These are phyloP conservation scores for Corvus moneduloides DNA, from an alignment of 2,113 vertebrate genomes.

Conservation along the genomic window DNA sequence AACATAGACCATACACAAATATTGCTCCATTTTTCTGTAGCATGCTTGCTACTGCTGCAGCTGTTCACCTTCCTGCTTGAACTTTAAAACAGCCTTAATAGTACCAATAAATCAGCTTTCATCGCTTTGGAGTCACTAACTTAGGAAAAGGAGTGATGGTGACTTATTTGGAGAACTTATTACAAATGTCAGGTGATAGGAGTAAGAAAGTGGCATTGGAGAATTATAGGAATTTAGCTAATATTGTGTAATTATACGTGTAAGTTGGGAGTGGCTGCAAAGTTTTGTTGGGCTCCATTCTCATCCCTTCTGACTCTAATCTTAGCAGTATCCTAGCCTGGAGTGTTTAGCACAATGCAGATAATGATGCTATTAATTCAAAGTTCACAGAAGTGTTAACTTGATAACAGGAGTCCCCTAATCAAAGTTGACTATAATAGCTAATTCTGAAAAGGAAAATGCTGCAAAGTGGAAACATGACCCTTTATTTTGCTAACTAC, in stretches of 20 bases:
- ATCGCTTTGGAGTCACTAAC: background rate
- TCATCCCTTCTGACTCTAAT: background rate
- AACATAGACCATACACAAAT: background rate
- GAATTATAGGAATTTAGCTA: background rate
- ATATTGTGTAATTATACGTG: background rate
- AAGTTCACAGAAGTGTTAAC: background rate
- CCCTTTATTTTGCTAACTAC: background rate
- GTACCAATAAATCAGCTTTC: conserved; percentile 7
- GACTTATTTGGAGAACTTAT: background rate
- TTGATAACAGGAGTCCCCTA: background rate
- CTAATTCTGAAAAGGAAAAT: background rate
- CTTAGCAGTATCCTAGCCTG: background rate
- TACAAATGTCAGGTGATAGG: background rate
- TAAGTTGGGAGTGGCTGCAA: background rate
- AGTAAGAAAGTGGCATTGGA: background rate
- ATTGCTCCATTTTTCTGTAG: background rate
- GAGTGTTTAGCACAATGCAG: background rate
- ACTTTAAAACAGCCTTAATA: conserved; percentile 26
- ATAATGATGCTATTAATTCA: background rate
- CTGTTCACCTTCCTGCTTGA: conserved; percentile 27
- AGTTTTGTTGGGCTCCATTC: background rate
- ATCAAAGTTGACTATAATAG: background rate
- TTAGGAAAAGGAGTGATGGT: background rate
- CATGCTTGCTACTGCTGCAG: background rate
- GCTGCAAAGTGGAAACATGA: background rate